phyloP scores from a whole-genome alignment of 2,113 vertebrate species.

The Ochotona curzoniae region DNA sequence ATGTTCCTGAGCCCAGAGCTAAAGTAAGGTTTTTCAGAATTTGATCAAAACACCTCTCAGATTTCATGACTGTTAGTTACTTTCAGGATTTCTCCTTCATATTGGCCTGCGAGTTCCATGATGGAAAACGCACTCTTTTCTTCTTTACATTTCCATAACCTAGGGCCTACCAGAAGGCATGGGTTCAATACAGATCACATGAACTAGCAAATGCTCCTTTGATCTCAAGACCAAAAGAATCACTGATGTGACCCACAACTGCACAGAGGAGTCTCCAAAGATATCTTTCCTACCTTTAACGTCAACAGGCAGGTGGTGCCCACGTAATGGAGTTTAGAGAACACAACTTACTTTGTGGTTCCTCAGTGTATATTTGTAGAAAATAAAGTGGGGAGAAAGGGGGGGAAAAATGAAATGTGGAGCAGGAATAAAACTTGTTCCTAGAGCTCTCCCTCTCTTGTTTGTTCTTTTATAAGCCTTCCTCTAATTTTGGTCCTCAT shows the following conservation, averaged over 20 bases:
- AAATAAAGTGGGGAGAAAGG: background rate
- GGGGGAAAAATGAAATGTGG: background rate
- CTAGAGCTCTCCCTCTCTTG: background rate
- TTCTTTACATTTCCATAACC: background rate
- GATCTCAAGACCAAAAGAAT: background rate
- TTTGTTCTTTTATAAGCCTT: background rate
- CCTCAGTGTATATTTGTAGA: conserved; percentile 23
- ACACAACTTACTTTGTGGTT: background rate
- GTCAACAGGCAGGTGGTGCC: background rate
- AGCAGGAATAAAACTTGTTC: conserved; percentile 4
- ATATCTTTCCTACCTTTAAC: background rate
- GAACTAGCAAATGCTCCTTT: background rate
- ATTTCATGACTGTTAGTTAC: background rate
- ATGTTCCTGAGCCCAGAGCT: background rate
- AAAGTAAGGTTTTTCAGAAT: background rate
- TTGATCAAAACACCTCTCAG: background rate
- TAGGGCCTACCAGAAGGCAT: background rate
- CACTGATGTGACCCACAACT: background rate
- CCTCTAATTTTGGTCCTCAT: background rate
- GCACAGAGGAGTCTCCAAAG: background rate
- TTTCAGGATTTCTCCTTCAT: background rate
- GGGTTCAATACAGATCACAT: too few species aligned
- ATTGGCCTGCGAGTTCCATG: background rate
- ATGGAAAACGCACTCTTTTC: background rate
- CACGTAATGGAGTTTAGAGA: background rate